phyloP scores from a whole-genome alignment of 2,113 vertebrate species.

The Myotis davidii region DNA sequence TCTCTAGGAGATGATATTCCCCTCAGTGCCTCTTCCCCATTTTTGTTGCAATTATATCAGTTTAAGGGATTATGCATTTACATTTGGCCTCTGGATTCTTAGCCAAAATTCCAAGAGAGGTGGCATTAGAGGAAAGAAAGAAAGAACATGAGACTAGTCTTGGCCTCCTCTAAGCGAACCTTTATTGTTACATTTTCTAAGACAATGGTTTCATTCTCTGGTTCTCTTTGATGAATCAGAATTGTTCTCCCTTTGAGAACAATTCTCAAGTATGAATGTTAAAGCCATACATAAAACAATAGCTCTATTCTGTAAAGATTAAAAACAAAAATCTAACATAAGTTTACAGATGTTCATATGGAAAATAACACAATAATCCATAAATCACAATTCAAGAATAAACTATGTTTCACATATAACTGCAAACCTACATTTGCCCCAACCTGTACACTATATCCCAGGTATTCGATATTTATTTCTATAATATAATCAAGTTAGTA shows the following conservation, averaged over 20 bases:
- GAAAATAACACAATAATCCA: neutral
- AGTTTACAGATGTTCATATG: neutral
- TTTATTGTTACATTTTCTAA: conserved; percentile 44
- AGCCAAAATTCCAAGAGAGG: neutral
- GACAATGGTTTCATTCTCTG: neutral
- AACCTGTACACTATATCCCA: neutral
- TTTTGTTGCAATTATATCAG: neutral
- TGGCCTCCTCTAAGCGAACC: neutral
- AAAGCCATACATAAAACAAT: conserved; percentile 38
- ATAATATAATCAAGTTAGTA: neutral
- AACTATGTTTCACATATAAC: neutral
- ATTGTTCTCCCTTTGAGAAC: neutral
- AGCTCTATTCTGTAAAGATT: neutral
- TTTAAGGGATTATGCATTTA: neutral
- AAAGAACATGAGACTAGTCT: neutral
- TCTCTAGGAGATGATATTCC: conserved; percentile 5
- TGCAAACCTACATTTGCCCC: neutral
- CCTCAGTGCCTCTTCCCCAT: neutral
- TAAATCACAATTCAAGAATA: neutral
- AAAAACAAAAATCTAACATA: neutral
- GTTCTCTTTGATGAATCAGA: neutral
- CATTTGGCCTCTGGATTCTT: neutral
- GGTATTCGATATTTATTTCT: neutral
- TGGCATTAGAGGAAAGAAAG: neutral
- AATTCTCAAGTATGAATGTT: neutral